Conservation (phyloP, 1,140 invertebrate species). For the Lepidotrigona ventralis region DNA sequence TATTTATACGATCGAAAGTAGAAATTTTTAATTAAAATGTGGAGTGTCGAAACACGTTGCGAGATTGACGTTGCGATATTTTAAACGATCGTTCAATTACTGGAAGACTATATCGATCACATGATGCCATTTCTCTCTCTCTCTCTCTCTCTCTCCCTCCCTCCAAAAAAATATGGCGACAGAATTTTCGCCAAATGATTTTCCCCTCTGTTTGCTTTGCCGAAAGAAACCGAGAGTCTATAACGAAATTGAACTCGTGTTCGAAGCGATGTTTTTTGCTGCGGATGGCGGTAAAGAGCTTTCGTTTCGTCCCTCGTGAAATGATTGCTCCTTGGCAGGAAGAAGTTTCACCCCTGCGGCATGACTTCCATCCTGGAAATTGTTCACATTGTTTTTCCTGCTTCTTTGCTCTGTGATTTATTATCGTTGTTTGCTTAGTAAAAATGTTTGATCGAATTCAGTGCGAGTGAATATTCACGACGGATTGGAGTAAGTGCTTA, state of each 20-base stretch:
- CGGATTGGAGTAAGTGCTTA: background rate
- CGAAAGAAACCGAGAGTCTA: conserved; percentile 1
- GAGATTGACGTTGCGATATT: no score
- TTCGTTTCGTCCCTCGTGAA: background rate
- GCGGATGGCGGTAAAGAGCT: background rate
- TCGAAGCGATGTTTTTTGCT: background rate
- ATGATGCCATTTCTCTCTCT: background rate
- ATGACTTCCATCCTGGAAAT: conserved; percentile 7
- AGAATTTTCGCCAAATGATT: background rate
- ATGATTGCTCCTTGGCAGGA: conserved; percentile 5
- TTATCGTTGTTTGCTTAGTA: background rate
- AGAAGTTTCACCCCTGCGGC: background rate
- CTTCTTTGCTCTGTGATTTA: background rate
- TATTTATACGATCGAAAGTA: conserved; percentile 6
- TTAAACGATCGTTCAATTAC: background rate
- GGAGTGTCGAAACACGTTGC: background rate
- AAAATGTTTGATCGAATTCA: background rate
- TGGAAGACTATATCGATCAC: background rate
- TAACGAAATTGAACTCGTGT: conserved; percentile 25
- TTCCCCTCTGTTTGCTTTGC: background rate
- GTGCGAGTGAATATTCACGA: background rate
- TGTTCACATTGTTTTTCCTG: background rate
- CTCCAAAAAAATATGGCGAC: background rate
- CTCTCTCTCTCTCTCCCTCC: background rate
- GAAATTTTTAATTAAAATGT: background rate